Conservation (phyloP, 1,140 invertebrate species). For the Colletes latitarsis region DNA sequence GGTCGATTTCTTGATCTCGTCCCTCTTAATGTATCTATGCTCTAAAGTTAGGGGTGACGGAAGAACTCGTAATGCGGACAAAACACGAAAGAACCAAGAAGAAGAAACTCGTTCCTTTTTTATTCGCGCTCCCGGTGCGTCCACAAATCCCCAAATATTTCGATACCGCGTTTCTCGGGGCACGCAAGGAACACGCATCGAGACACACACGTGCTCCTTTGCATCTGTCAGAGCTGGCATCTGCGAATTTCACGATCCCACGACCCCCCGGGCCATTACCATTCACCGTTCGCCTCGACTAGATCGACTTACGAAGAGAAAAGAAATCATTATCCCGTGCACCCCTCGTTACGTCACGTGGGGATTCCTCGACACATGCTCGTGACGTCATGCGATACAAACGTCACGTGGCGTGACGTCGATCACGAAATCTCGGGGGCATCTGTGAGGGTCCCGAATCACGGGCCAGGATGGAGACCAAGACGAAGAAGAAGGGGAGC, state of each 20-base stretch:
- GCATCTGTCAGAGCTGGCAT: constrained; percentile 55
- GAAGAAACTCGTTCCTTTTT: background rate
- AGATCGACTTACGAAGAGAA: constrained; percentile 8
- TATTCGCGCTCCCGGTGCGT: background rate
- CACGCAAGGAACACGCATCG: background rate
- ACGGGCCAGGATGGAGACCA: constrained; percentile 22
- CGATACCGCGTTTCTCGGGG: constrained; percentile 5
- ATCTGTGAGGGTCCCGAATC: constrained; percentile 38
- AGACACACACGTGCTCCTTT: constrained; percentile 44
- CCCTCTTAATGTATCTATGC: too few species aligned
- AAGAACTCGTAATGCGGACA: background rate
- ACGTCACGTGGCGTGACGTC: constrained; percentile 70
- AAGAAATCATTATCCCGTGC: constrained; percentile 49
- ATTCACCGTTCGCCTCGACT: background rate
- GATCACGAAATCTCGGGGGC: constrained; percentile 53
- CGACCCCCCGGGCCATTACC: constrained; percentile 31
- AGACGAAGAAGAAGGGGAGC: constrained; percentile 32
- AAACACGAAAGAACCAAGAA: background rate
- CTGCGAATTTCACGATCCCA: constrained; percentile 55
- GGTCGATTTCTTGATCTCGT: too few species aligned
- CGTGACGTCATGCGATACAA: constrained; percentile 67
- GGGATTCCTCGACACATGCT: constrained; percentile 57
- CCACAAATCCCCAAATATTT: constrained; percentile 18
- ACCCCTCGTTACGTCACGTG: constrained; percentile 61
- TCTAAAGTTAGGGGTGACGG: too few species aligned